Percentiles rank a stretch among this genome's conserved stretches.
Conservation (phyloP, 2,888 invertebrate genomes). For the Luperina nickerlii region DNA sequence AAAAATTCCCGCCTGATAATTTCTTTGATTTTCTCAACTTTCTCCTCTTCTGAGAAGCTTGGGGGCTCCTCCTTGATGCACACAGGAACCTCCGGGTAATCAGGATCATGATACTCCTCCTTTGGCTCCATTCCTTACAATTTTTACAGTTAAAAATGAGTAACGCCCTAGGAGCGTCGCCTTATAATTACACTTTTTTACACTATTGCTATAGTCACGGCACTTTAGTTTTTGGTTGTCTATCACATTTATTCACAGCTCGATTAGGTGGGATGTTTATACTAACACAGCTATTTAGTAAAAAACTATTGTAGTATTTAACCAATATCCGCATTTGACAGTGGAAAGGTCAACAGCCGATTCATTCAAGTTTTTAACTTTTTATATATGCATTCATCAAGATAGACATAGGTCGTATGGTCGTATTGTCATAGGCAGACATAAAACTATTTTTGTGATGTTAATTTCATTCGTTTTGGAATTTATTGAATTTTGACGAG, state of each 20-base stretch:
- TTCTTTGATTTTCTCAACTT: constrained; percentile 88
- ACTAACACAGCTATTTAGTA: constrained; percentile 59
- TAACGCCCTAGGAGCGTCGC: constrained; percentile 77
- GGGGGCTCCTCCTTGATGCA: constrained; percentile 75
- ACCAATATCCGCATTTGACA: constrained; percentile 85
- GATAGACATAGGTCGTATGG: constrained; percentile 7
- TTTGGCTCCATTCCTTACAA: constrained; percentile 81
- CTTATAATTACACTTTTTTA: constrained; percentile 69
- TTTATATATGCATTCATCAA: constrained; percentile 56
- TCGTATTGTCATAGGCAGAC: neutral
- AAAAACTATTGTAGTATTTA: constrained; percentile 74
- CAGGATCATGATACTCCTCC: constrained; percentile 91
- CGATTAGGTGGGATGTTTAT: constrained; percentile 68
- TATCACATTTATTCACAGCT: constrained; percentile 77
- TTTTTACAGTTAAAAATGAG: constrained; percentile 72
- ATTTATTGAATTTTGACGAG: neutral
- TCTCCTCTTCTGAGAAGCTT: constrained; percentile 80
- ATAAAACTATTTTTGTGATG: constrained; percentile 22
- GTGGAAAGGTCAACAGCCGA: constrained; percentile 86
- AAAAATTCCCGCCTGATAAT: constrained; percentile 94
- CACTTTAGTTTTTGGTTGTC: constrained; percentile 70
- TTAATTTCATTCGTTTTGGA: constrained; percentile 9
- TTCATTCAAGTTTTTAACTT: constrained; percentile 73
- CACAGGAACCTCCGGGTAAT: constrained; percentile 85
- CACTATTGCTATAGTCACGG: constrained; percentile 60